phyloP scores from a whole-genome alignment of 2,888 invertebrate genomes.

The Aphodius granarius region DNA sequence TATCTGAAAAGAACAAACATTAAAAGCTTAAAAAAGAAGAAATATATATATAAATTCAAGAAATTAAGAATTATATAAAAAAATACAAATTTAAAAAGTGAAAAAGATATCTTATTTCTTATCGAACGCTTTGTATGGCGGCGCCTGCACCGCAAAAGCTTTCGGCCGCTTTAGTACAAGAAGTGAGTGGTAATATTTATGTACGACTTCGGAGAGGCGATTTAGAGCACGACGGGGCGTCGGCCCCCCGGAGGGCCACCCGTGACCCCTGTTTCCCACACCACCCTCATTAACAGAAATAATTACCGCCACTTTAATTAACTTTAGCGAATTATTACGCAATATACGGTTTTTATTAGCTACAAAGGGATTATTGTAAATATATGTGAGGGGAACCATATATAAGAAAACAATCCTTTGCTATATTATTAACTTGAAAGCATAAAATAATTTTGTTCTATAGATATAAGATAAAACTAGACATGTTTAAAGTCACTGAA shows the following conservation, averaged over 20 bases:
- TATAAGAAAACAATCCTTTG: not conserved
- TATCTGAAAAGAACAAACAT: constrained; percentile 62
- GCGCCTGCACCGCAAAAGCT: not conserved
- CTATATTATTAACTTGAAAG: not conserved
- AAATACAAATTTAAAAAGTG: not conserved
- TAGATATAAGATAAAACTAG: no score
- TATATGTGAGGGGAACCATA: not conserved
- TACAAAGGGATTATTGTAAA: constrained; percentile 24
- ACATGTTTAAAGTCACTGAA: not conserved
- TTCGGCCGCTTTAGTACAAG: not conserved
- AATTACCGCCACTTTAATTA: constrained; percentile 44
- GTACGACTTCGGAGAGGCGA: constrained; percentile 41
- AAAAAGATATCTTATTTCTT: no score
- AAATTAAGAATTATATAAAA: not conserved
- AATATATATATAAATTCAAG: not conserved
- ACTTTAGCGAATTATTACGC: constrained; percentile 25
- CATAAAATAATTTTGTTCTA: no score
- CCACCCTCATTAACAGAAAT: constrained; percentile 53
- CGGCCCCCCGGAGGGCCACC: constrained; percentile 43
- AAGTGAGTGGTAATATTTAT: constrained; percentile 35
- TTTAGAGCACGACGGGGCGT: constrained; percentile 47
- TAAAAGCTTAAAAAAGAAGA: not conserved
- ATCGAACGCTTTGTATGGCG: not conserved
- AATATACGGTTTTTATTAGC: constrained; percentile 21
- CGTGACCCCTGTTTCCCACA: constrained; percentile 48